A percentile compares a stretch with the other conserved stretches of the same genome.
Conservation (phyloP, 2,113 vertebrate species). For the Sylvietta virens region DNA sequence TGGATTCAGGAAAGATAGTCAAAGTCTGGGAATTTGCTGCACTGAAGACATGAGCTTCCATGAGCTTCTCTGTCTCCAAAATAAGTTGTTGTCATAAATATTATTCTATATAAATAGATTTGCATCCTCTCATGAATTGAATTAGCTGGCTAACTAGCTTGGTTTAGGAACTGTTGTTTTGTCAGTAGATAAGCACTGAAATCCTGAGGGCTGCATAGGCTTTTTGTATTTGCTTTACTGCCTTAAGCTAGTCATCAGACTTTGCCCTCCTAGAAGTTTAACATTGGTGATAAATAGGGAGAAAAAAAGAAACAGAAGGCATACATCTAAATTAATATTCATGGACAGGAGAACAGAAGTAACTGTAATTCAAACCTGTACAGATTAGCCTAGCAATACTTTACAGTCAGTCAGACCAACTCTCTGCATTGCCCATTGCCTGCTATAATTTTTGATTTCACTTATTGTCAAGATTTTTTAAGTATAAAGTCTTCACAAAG, state of each 20-base stretch:
- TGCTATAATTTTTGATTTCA: neutral
- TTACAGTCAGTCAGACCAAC: neutral
- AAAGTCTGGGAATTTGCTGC: neutral
- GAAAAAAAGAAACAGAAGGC: neutral
- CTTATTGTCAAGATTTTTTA: neutral
- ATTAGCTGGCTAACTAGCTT: neutral
- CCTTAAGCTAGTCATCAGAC: neutral
- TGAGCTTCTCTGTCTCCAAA: neutral
- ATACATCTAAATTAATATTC: neutral
- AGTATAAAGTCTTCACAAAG: neutral
- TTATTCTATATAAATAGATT: neutral
- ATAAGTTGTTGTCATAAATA: neutral
- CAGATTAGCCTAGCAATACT: neutral
- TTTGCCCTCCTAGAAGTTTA: neutral
- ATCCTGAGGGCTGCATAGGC: neutral
- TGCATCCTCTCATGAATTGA: neutral
- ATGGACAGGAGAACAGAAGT: neutral
- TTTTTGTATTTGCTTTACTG: neutral
- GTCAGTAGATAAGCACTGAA: neutral
- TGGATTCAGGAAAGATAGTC: neutral
- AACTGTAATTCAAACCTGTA: neutral
- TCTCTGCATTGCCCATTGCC: neutral
- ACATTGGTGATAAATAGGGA: neutral
- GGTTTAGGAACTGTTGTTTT: neutral
- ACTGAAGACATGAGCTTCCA: neutral